These are phyloP conservation scores for Halesus radiatus DNA, from an alignment of 1,140 invertebrate genomes.

Conservation along the genomic window DNA sequence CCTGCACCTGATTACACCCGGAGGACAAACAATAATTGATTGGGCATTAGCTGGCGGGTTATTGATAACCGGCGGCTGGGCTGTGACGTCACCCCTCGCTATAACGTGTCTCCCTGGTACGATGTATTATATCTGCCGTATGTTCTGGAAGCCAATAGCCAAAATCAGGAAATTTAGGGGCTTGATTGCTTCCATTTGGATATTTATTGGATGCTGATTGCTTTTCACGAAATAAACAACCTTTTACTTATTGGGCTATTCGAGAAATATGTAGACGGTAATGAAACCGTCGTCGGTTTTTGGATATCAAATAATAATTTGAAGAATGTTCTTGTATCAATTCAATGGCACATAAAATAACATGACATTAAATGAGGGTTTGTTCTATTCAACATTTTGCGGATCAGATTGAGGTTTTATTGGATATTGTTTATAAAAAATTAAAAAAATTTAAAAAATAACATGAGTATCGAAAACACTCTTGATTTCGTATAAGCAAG, in stretches of 20 bases:
- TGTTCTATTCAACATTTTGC: too few species aligned
- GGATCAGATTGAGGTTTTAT: too few species aligned
- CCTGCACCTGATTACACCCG: slow-evolving; percentile 51
- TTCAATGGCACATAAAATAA: neutral
- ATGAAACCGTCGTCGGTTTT: too few species aligned
- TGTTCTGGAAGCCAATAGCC: neutral
- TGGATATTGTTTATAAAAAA: too few species aligned
- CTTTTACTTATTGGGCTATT: too few species aligned
- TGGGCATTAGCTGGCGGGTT: slow-evolving; percentile 54
- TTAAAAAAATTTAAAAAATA: too few species aligned
- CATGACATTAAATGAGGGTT: too few species aligned
- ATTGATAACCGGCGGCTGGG: slow-evolving; percentile 51
- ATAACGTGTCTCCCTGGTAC: neutral
- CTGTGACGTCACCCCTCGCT: slow-evolving; percentile 26
- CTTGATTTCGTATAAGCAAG: too few species aligned
- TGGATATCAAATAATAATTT: neutral
- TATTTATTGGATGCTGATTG: slow-evolving; percentile 27
- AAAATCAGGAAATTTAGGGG: slow-evolving; percentile 17
- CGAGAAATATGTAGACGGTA: too few species aligned
- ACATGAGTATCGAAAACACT: too few species aligned
- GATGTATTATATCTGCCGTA: slow-evolving; percentile 1
- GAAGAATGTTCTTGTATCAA: too few species aligned
- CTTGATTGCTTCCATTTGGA: slow-evolving; percentile 25
- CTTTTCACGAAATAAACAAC: slow-evolving; percentile 8
- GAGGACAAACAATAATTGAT: slow-evolving; percentile 56